A percentile compares a stretch with the other conserved stretches of the same genome.
Conservation (phyloP, 2,797 vertebrate genomes). For the Neosalanx taihuensis region DNA sequence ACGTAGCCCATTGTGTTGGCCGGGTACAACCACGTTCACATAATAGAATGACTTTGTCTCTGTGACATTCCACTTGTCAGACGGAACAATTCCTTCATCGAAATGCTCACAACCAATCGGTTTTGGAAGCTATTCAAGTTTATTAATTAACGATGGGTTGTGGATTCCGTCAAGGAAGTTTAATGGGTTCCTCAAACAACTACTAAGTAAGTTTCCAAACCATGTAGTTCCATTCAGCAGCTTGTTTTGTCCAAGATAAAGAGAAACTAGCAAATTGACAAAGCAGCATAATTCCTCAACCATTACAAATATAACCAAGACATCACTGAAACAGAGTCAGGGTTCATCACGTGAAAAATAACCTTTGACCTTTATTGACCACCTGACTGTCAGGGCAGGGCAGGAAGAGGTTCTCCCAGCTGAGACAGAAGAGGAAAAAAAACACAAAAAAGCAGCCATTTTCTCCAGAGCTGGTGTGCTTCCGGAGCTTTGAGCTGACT, state of each 20-base stretch:
- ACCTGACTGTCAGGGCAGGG: not conserved
- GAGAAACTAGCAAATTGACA: too few relatives aligned
- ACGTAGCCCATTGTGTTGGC: conserved; percentile 13
- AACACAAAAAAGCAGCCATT: not conserved
- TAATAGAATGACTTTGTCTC: conserved; percentile 10
- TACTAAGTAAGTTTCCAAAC: not conserved
- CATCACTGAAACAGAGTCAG: too few relatives aligned
- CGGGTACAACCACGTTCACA: not conserved
- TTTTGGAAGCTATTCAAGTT: conserved; percentile 25
- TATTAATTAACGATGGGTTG: conserved; percentile 22
- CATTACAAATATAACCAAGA: too few relatives aligned
- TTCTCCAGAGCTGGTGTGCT: not conserved
- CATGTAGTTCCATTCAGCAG: not conserved
- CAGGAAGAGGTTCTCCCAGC: not conserved
- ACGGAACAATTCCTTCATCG: conserved; percentile 22
- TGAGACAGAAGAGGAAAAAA: not conserved
- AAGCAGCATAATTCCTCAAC: too few relatives aligned
- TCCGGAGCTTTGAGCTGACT: not conserved
- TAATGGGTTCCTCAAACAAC: not conserved
- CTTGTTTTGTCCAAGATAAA: too few relatives aligned
- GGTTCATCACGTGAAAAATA: too few relatives aligned
- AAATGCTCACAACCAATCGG: conserved; percentile 37
- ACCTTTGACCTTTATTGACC: not conserved
- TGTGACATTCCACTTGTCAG: conserved; percentile 32
- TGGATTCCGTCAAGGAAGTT: not conserved